A percentile compares a stretch with the other conserved stretches of the same genome.
Evolutionary conservation across 1,140 invertebrate genomes (phyloP).

Genomic region (Diorhabda carinulata): DNA sequence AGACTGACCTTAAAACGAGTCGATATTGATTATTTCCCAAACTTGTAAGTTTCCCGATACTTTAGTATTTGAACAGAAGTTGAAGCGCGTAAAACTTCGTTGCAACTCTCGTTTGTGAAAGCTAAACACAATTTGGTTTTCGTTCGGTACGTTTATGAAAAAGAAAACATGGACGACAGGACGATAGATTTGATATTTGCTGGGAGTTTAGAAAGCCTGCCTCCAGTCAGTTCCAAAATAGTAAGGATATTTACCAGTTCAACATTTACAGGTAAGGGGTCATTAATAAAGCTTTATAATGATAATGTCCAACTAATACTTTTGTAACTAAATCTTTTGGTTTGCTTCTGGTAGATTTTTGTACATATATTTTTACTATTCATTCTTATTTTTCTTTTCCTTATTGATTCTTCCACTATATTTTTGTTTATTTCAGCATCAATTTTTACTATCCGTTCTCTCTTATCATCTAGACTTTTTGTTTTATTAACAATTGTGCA

Average conservation of each 20-base stretch:
- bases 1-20: too few relatives aligned
- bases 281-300: too few relatives aligned
- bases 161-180: slow-evolving; percentile 74
- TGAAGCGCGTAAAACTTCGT: background rate
- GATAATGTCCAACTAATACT: too few relatives aligned
- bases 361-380: too few relatives aligned
- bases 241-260: slow-evolving; percentile 98
- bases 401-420: too few relatives aligned
- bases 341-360: too few relatives aligned
- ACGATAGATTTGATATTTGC: slow-evolving; percentile 87
- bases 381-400: too few relatives aligned
- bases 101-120: background rate
- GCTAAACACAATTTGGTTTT: background rate
- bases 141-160: background rate
- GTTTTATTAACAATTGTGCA: too few relatives aligned
- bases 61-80: background rate
- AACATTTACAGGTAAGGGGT: slow-evolving; percentile 88
- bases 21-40: background rate
- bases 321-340: too few relatives aligned
- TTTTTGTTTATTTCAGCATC: too few relatives aligned
- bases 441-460: too few relatives aligned
- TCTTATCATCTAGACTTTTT: too few relatives aligned
- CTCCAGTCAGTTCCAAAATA: slow-evolving; percentile 95
- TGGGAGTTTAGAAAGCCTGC: slow-evolving; percentile 83
- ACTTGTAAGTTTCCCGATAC: background rate